Conservation (phyloP, 1,140 invertebrate genomes). For the Trichoplusia ni region DNA sequence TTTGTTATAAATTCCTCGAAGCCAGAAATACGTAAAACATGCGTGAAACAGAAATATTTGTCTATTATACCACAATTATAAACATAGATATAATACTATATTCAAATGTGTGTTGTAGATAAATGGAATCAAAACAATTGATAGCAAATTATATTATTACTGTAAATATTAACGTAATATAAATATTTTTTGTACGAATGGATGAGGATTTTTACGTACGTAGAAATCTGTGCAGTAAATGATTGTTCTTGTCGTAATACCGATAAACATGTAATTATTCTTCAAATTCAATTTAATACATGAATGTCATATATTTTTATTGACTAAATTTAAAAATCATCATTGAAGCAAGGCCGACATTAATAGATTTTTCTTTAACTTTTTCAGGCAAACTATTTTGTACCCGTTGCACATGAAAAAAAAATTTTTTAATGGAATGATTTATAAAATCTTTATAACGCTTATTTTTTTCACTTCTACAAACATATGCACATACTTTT, state of each 20-base stretch:
- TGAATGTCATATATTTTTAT: too few relatives aligned
- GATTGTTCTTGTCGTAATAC: not conserved
- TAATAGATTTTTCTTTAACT: too few relatives aligned
- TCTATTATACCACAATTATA: slow-evolving; percentile 76
- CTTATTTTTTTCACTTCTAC: too few relatives aligned
- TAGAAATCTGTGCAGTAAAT: not conserved
- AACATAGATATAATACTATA: slow-evolving; percentile 38
- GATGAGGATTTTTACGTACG: not conserved
- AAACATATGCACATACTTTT: too few relatives aligned
- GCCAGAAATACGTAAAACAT: slow-evolving; percentile 40
- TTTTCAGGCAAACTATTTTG: too few relatives aligned
- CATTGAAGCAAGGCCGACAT: too few relatives aligned
- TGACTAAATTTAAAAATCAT: too few relatives aligned
- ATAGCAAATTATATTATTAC: slow-evolving; percentile 40
- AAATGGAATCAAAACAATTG: slow-evolving; percentile 28
- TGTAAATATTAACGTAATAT: slow-evolving; percentile 55
- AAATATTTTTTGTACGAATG: slow-evolving; percentile 38
- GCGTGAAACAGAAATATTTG: slow-evolving; percentile 61
- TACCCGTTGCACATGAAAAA: too few relatives aligned
- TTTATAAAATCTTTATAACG: too few relatives aligned
- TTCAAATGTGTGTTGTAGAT: slow-evolving; percentile 45
- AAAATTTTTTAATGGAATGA: too few relatives aligned
- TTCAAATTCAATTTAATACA: not conserved
- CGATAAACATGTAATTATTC: not conserved
- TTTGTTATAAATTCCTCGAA: slow-evolving; percentile 50